These are phyloP conservation scores for Notospermus geniculatus DNA, from an alignment of 1,140 invertebrate species.

Conservation along the genomic window DNA sequence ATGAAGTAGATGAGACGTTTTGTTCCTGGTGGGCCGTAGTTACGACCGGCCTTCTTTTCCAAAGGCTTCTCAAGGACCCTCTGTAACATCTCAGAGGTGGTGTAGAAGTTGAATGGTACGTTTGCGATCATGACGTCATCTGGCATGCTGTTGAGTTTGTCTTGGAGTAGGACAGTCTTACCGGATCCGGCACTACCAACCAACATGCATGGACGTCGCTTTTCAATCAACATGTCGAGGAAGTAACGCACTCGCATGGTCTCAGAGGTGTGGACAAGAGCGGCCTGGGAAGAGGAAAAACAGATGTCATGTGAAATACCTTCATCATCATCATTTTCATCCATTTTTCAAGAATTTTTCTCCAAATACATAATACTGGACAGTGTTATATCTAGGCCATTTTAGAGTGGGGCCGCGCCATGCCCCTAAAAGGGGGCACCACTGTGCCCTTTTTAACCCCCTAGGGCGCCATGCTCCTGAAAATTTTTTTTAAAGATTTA, in stretches of 20 bases:
- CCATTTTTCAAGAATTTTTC: too few species aligned
- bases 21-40: constrained; percentile 91
- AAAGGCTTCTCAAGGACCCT: constrained; percentile 90
- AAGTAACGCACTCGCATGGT: constrained; percentile 87
- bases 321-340: too few species aligned
- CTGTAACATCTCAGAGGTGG: constrained; percentile 93
- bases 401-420: too few species aligned
- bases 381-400: too few species aligned
- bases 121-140: constrained; percentile 87
- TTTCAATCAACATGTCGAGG: constrained; percentile 83
- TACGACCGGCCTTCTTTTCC: constrained; percentile 94
- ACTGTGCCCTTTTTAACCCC: too few species aligned
- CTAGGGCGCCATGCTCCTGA: too few species aligned
- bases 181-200: constrained; percentile 77
- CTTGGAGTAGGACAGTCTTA: constrained; percentile 65
- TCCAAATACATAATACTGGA: too few species aligned
- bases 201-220: constrained; percentile 87
- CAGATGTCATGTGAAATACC: background rate
- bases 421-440: too few species aligned
- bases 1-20: constrained; percentile 95
- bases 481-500: too few species aligned
- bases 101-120: constrained; percentile 96
- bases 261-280: constrained; percentile 90
- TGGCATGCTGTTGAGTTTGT: constrained; percentile 76
- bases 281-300: constrained; percentile 62